These are phyloP conservation scores for Grammomys dolichurus DNA, from an alignment of 2,113 vertebrate species.

Conservation along the genomic window DNA sequence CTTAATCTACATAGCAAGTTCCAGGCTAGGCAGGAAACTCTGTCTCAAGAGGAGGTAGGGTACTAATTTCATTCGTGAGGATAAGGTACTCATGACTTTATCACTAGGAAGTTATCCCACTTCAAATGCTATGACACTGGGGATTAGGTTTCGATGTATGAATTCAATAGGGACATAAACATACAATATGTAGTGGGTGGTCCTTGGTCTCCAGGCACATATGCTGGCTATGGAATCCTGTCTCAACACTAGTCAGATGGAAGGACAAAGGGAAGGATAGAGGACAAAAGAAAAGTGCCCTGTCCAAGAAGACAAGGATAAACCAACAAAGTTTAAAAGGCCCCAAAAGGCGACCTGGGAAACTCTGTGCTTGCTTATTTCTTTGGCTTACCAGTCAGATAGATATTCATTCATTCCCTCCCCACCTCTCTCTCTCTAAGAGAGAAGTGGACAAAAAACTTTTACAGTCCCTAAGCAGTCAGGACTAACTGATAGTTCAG, in stretches of 20 bases:
- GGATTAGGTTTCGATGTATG: neutral
- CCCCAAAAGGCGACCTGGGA: neutral
- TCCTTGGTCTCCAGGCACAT: neutral
- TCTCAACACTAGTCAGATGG: neutral
- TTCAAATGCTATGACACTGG: neutral
- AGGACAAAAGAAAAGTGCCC: neutral
- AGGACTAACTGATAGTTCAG: neutral
- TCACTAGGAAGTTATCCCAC: neutral
- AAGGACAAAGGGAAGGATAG: neutral
- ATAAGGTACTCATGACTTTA: neutral
- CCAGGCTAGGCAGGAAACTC: neutral
- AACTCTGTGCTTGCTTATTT: neutral
- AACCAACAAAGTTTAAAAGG: conserved; percentile 8
- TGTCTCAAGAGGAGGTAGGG: neutral
- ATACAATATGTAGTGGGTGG: neutral
- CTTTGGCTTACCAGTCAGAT: neutral
- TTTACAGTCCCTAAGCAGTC: neutral
- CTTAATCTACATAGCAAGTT: neutral
- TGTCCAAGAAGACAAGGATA: neutral
- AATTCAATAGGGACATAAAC: neutral
- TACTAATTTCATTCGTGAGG: neutral
- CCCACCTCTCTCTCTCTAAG: neutral
- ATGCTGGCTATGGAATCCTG: neutral
- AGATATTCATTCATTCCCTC: neutral
- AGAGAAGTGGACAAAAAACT: neutral